phyloP scores from a whole-genome alignment of 2,797 vertebrate genomes.

The Morus bassanus region DNA sequence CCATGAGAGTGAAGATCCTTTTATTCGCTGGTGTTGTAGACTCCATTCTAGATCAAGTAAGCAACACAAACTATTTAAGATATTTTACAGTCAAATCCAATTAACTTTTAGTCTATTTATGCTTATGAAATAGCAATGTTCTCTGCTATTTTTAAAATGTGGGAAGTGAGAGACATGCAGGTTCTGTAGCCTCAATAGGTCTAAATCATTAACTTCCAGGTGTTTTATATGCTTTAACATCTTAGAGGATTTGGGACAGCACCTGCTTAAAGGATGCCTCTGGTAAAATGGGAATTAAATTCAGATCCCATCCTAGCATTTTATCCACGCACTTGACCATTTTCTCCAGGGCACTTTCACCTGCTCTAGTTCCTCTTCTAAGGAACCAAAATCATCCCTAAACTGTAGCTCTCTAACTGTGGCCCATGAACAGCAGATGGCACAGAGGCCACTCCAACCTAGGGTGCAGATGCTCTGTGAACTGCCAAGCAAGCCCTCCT shows the following conservation, averaged over 20 bases:
- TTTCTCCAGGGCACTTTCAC: background rate
- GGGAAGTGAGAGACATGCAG: background rate
- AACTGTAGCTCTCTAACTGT: background rate
- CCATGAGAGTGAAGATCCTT: background rate
- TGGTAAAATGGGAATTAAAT: background rate
- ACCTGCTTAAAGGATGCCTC: background rate
- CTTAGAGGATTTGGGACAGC: background rate
- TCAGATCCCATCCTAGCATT: too few species aligned
- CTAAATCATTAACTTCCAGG: background rate
- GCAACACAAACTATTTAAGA: background rate
- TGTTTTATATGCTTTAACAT: background rate
- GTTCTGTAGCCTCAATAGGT: background rate
- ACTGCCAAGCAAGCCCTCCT: background rate
- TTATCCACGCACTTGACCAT: background rate
- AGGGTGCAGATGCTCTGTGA: background rate
- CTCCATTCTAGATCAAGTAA: background rate
- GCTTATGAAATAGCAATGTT: background rate
- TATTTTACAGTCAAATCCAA: background rate
- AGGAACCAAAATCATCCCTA: background rate
- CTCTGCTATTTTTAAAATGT: background rate
- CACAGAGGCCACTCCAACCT: background rate
- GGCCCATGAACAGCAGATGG: background rate
- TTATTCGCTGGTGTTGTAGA: background rate
- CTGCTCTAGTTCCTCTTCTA: background rate
- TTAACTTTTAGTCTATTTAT: background rate